Evolutionary conservation across 53 echinoderm and acorn worm genomes (phyloP), one percentile per base, ranked within the genome.

Genomic region (Crossaster papposus): DNA sequence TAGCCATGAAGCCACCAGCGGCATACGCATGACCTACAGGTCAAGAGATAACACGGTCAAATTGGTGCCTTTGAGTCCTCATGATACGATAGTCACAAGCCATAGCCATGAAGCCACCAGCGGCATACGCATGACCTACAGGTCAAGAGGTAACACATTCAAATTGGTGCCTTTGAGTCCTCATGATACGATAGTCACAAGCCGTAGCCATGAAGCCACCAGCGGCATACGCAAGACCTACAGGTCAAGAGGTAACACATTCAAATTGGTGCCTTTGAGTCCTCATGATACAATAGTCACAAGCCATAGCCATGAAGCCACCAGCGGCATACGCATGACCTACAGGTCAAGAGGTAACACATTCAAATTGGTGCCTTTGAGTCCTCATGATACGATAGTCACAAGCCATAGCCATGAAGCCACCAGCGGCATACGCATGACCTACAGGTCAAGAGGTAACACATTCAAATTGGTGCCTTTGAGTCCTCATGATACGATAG

Each of bases 261-360:
- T n/a, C 1, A 64, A 18, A 29, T 37, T 12, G 31, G 58, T 58
- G 17, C 22, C 17, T 17, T 15, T 58, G 85, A 20, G 79, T 92
- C 20, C 92, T 83, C 96, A 96, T 96, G 83, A 96, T 91, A 34
- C 94, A 87, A 58, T 92, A 94, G 77, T 96, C 96, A 35, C 92
- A 92, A 24, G 88, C 63, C 88, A 96, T 54, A 7, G 94, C 94
- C 1, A 92, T 22, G 9, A 96, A 72, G 32, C 88, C 92, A 72
- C 96, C 96, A 33, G 74, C 88, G 28, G 92, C 96, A 84, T 88
- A 96, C 0, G 92, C 92, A 89, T 96, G 96, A 54, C 96, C 96
- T 96, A 77, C 33, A 81, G 32, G 44, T 23, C 63, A 6, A 24
- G 14, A 11, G 22, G 22, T 58, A 58, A 50, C 36, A 70, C 35